Percentiles rank a stretch among this genome's conserved stretches.
These are phyloP conservation scores for Thaumatotibia leucotreta DNA, from an alignment of 1,140 invertebrate genomes.

Conservation along the genomic window DNA sequence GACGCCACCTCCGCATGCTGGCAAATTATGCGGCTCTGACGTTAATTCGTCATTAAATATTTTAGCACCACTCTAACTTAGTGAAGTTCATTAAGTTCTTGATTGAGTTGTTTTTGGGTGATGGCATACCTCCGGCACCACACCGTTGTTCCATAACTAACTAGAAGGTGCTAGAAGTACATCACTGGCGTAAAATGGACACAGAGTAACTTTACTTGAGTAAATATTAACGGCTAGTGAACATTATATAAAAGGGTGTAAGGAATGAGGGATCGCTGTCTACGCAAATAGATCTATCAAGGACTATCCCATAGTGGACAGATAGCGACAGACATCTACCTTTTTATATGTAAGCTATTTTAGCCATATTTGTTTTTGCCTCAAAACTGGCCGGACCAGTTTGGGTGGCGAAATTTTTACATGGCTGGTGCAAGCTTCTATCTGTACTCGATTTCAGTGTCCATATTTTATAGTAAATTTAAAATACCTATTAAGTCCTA, in stretches of 20 bases:
- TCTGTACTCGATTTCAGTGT: no score
- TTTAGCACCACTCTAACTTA: slow-evolving; percentile 64
- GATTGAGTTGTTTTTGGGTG: slow-evolving; percentile 43
- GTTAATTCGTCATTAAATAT: slow-evolving; percentile 66
- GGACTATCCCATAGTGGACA: background rate
- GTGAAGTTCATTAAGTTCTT: slow-evolving; percentile 59
- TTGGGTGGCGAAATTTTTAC: background rate
- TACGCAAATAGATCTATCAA: background rate
- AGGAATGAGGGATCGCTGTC: background rate
- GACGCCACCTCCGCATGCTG: slow-evolving; percentile 35
- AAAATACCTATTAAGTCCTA: no score
- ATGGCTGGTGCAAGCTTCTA: no score
- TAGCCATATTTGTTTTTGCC: background rate
- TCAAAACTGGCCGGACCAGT: background rate
- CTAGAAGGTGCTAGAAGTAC: background rate
- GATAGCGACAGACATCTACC: background rate
- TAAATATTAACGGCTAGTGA: no score
- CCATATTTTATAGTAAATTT: no score
- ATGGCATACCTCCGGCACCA: background rate
- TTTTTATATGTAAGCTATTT: background rate
- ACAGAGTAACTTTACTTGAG: background rate
- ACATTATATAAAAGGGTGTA: background rate
- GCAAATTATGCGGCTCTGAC: slow-evolving; percentile 47
- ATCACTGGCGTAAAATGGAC: background rate
- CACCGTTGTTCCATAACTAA: background rate